phyloP scores from a whole-genome alignment of 2,797 vertebrate species.

The Mastacembelus armatus region DNA sequence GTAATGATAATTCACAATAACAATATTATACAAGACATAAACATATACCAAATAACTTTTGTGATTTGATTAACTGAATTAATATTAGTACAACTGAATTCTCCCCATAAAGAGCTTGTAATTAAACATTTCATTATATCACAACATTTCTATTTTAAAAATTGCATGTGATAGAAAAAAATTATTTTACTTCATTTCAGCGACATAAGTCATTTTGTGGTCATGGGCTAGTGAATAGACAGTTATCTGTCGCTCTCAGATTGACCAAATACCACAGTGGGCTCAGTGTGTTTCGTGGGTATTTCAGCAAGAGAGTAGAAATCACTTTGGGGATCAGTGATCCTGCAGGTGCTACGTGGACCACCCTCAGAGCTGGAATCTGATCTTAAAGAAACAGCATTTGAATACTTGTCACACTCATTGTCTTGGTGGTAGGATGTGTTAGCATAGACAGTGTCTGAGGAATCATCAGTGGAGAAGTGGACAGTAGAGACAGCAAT shows the following conservation, averaged over 20 bases:
- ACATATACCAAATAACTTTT: no score
- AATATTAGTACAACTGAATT: no score
- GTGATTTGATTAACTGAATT: no score
- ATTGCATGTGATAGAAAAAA: background rate
- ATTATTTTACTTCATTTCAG: background rate
- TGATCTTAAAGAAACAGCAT: background rate
- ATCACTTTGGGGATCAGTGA: background rate
- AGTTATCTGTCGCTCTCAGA: background rate
- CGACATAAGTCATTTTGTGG: no score
- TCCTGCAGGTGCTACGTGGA: background rate
- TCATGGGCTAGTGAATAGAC: slow-evolving; percentile 17
- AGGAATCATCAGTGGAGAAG: background rate
- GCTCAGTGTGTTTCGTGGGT: background rate
- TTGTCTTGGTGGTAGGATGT: background rate
- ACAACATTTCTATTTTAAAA: background rate
- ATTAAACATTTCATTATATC: background rate
- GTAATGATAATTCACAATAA: no score
- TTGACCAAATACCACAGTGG: background rate
- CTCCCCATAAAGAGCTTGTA: no score
- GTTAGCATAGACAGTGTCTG: slow-evolving; percentile 13
- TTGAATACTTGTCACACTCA: background rate
- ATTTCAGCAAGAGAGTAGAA: slow-evolving; percentile 23
- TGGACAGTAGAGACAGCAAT: background rate
- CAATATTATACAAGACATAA: no score
- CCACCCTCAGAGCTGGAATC: background rate